Base-by-base conservation (phyloP, 2,113 vertebrate species). In the Sarotherodon lohbergeri region DNA sequence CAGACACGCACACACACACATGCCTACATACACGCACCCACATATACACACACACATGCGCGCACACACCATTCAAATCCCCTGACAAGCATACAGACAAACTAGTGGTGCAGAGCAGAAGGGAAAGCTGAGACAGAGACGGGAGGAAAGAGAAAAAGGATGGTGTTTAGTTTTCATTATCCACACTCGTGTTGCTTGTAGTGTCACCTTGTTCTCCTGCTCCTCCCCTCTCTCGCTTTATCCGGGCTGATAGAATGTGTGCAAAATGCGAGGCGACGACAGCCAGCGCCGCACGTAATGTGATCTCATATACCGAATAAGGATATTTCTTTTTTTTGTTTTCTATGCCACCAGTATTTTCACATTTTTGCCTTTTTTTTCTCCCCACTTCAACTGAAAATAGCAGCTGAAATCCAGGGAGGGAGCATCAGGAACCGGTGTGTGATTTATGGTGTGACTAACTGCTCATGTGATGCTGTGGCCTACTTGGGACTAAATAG, bases 81-180 rank as follows among this genome's bases (percentile, higher is more conserved):
- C 86, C 83, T 56, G 80, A 91, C 90, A 81, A 90, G 87, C 90
- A 86, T 82, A 43, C 55, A 91, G 63, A 91, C 88, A 93, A 84
- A 90, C 81, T 84, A 84, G 63, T 32, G 88, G 55, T 54, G 89
- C 81, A 59, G 86, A 89, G 90, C 84, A 79, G 82, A 91, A 81
- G 85, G 85, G 73, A 91, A 86, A 85, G 86, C 86, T 46, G 46
- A 87, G 81, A 66, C 85, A 90, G 82, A 91, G 84, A 86, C 66
- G 17, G 68, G 50, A 83, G 57, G 43, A 73, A 85, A 82, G 50
- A 83, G 83, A 86, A 84, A 88, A 91, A 80, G 81, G 82, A 91
- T 61, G 86, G 61, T 87, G 92, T 93, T 95, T 93, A 91, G 90
- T 92, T 94, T 94, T 90, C 91, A 93, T 95, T 93, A 94, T 89